A percentile compares a stretch with the other conserved stretches of the same genome.
Conservation (phyloP, 2,797 vertebrate species). For the Hirundo rustica region DNA sequence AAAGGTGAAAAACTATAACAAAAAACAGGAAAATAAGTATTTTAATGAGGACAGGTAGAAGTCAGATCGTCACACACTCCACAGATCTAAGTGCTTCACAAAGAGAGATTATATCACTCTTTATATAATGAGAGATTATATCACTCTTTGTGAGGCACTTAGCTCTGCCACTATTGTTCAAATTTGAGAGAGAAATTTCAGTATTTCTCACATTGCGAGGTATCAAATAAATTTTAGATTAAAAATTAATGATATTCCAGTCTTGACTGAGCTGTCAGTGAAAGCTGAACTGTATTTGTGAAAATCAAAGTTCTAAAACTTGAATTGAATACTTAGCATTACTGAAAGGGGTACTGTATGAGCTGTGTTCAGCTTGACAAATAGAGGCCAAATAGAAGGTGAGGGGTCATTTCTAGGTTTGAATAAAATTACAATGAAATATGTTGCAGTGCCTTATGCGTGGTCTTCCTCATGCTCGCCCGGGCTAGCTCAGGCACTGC, state of each 20-base stretch:
- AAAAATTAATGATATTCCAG: neutral
- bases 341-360: neutral
- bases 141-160: neutral
- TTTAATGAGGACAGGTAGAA: neutral
- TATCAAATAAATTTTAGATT: neutral
- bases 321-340: neutral
- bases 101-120: neutral
- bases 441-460: too few species aligned
- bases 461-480: too few species aligned
- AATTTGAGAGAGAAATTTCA: neutral
- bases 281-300: neutral
- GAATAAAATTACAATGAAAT: neutral
- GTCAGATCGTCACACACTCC: neutral
- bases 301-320: neutral
- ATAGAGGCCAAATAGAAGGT: neutral
- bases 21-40: neutral
- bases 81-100: neutral
- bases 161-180: neutral
- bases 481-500: too few species aligned
- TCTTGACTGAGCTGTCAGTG: neutral
- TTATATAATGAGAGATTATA: neutral
- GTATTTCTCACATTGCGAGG: neutral
- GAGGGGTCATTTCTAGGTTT: neutral
- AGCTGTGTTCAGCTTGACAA: neutral
- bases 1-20: neutral